Evolutionary conservation across 1,140 invertebrate species (phyloP).

Genomic region (Pentalonia nigronervosa): DNA sequence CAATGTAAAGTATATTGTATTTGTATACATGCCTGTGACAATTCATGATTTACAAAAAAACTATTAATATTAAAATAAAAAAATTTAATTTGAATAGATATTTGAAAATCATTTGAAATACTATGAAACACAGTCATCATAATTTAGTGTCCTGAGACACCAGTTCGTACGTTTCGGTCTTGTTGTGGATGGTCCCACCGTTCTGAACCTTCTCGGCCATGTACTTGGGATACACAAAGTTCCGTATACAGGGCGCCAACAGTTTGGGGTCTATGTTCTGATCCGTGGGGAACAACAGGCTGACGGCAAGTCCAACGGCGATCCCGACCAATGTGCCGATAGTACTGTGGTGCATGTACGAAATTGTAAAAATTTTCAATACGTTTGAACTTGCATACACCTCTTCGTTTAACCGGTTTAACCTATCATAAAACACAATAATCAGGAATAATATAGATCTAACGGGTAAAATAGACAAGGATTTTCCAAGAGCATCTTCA

Average conservation of each 20-base stretch:
- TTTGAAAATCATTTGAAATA: too few relatives aligned
- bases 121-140: background rate
- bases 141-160: conserved; percentile 41
- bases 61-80: too few relatives aligned
- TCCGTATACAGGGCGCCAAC: conserved; percentile 59
- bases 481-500: too few relatives aligned
- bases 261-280: conserved; percentile 59
- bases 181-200: background rate
- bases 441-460: too few relatives aligned
- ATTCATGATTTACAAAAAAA: too few relatives aligned
- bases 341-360: conserved; percentile 73
- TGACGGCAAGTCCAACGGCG: conserved; percentile 73
- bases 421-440: background rate
- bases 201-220: background rate
- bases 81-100: too few relatives aligned
- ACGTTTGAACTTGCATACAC: conserved; percentile 27
- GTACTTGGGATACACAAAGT: background rate
- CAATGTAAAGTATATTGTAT: too few relatives aligned
- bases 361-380: background rate
- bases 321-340: conserved; percentile 74
- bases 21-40: too few relatives aligned
- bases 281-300: conserved; percentile 64
- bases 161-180: background rate
- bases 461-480: background rate
- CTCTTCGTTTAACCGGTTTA: conserved; percentile 18